Conservation (phyloP, 2,113 vertebrate genomes). For the Dromiciops gliroides region DNA sequence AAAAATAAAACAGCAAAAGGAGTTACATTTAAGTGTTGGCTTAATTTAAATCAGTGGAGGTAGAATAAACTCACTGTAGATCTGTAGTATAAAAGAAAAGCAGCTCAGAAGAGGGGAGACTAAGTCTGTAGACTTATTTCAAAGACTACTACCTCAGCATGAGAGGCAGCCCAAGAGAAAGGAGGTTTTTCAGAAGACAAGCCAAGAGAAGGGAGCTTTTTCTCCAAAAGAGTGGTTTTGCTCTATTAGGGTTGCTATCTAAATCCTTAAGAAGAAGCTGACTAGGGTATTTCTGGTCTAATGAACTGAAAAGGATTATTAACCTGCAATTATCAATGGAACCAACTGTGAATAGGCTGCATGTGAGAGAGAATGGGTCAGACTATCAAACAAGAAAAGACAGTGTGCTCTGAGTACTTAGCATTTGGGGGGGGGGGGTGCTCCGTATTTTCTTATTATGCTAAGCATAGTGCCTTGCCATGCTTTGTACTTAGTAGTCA, state of each 20-base stretch:
- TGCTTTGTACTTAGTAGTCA: not conserved
- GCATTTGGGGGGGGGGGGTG: not conserved
- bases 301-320: constrained; percentile 1
- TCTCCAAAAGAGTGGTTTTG: not conserved
- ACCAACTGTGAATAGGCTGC: not conserved
- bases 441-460: not conserved
- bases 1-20: not conserved
- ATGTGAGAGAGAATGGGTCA: not conserved
- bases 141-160: not conserved
- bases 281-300: constrained; percentile 3
- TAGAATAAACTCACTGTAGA: not conserved
- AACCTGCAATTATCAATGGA: constrained; percentile 2
- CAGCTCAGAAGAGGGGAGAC: not conserved
- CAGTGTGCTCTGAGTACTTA: not conserved
- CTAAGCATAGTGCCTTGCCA: not conserved
- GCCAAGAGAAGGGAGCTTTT: not conserved
- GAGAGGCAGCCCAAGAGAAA: not conserved
- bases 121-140: not conserved
- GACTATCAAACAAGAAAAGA: not conserved
- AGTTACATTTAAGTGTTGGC: not conserved
- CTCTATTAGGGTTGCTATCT: not conserved
- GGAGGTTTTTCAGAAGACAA: not conserved
- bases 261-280: not conserved
- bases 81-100: not conserved
- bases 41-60: not conserved